Conservation (phyloP, 1,140 invertebrate species). For the Lordiphosa collinella region DNA sequence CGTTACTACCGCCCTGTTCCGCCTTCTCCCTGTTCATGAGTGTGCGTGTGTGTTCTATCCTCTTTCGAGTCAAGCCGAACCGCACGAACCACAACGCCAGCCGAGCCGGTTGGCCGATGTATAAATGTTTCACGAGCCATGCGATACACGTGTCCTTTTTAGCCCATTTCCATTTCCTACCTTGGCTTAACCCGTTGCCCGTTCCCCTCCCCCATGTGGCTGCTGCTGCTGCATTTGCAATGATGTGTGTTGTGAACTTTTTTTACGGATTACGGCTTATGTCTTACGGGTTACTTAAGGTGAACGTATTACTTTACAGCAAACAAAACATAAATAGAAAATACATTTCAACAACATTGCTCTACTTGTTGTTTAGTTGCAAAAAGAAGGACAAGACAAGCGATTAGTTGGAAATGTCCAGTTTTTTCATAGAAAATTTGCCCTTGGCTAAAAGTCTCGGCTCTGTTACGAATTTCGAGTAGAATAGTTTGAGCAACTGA, state of each 20-base stretch:
- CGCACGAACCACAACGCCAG: conserved; percentile 8
- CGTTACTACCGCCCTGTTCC: conserved; percentile 1
- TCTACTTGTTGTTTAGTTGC: too few species aligned
- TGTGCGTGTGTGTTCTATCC: neutral
- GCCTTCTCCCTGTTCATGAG: neutral
- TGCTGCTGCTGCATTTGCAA: conserved; percentile 31
- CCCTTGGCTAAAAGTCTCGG: too few species aligned
- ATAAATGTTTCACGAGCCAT: conserved; percentile 19
- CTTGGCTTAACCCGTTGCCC: neutral
- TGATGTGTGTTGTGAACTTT: conserved; percentile 34
- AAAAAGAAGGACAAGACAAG: too few species aligned
- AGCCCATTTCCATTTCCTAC: neutral
- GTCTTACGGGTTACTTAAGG: conserved; percentile 44
- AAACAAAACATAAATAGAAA: conserved; percentile 30
- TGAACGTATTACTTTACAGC: conserved; percentile 52
- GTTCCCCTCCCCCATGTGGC: neutral
- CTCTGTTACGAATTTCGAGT: too few species aligned
- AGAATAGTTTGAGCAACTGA: too few species aligned
- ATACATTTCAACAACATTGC: conserved; percentile 22
- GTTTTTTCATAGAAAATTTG: too few species aligned
- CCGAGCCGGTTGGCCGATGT: conserved; percentile 10
- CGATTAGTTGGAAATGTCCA: too few species aligned
- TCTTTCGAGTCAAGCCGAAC: conserved; percentile 1
- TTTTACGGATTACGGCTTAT: conserved; percentile 25
- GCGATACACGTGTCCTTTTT: conserved; percentile 24